phyloP scores from a whole-genome alignment of 2,113 vertebrate genomes.

The Halichoerus grypus region DNA sequence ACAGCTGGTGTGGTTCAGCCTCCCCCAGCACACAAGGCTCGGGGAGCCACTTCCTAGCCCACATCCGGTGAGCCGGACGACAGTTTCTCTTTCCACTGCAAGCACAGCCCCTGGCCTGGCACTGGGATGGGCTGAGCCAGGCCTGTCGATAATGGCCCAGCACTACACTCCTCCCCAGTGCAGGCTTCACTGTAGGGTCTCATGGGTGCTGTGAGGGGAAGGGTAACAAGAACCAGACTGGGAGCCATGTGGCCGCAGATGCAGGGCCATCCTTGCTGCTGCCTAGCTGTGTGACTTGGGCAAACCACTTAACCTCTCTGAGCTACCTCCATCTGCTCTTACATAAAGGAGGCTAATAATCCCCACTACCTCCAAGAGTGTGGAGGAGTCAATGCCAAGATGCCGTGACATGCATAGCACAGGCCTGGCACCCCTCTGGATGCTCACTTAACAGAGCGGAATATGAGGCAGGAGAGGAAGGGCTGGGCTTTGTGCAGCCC shows the following conservation, averaged over 20 bases:
- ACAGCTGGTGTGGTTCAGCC: not conserved
- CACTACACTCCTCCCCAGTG: not conserved
- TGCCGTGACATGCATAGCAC: not conserved
- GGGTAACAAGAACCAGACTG: not conserved
- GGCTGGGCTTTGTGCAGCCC: not conserved
- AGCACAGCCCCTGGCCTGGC: not conserved
- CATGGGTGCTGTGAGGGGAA: not conserved
- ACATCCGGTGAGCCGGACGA: rapidly evolving
- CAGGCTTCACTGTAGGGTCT: too few species aligned
- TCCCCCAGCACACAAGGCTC: not conserved
- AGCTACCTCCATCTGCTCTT: not conserved
- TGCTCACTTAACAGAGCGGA: not conserved
- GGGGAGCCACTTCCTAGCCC: not conserved
- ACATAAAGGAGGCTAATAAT: not conserved
- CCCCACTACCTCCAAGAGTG: not conserved
- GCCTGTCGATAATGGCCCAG: not conserved
- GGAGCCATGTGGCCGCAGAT: not conserved
- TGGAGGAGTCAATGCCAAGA: not conserved
- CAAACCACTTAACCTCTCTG: not conserved
- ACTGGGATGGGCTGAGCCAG: not conserved
- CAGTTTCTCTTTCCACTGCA: not conserved
- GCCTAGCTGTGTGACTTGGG: not conserved
- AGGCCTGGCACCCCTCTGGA: not conserved
- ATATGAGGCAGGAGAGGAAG: not conserved
- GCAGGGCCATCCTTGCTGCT: not conserved